Evolutionary conservation across 2,888 invertebrate genomes (phyloP), one percentile per base, ranked within the genome.

Genomic region (Troides aeacus): DNA sequence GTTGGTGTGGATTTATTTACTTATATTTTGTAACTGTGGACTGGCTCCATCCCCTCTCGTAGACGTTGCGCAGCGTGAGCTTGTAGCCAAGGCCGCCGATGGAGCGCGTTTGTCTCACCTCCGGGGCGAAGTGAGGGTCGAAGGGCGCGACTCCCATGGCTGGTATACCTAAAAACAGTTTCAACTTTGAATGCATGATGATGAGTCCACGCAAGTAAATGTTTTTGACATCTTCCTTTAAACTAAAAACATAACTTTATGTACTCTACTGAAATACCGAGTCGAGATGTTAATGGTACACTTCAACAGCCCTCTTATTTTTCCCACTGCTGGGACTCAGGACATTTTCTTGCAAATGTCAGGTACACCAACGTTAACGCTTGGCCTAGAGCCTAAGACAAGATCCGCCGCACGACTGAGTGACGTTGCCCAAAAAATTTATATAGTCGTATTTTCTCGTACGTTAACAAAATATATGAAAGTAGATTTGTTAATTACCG

Each of bases 1-100:
- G 30, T 30, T 30, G 5, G 30, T 30, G 39, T 39, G 7, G 10
- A 1, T 39, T 18, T 36, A 59, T 78, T 74, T 84, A 96, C 96
- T 93, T 95, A 82, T 96, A 95, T 83, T 95, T 95, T 15, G 96
- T 96, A 72, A 97, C 95, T 79, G 95, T 95, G 30, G 97, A 97
- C 18, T 93, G 87, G 0, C 95, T 93, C 96, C 97, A 97, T 56
- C 97, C 97, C 70, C 94, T 93, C 82, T 97, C 97, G 64, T 93
- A 95, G 10, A 97, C 95, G 78, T 97, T 95, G 69, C 90, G 94
- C n/a, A 97, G 88, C 1, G 94, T 94, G 62, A 97, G 91, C 50
- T 94, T 94, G 81, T 96, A 96, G 53, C 95, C 95, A 60, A 95
- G 88, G 66, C 95, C 93, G 6, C 93, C 90, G 62, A 94, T 93